These are phyloP conservation scores for Athetis lepigone DNA, from an alignment of 2,888 invertebrate genomes.

Conservation along the genomic window DNA sequence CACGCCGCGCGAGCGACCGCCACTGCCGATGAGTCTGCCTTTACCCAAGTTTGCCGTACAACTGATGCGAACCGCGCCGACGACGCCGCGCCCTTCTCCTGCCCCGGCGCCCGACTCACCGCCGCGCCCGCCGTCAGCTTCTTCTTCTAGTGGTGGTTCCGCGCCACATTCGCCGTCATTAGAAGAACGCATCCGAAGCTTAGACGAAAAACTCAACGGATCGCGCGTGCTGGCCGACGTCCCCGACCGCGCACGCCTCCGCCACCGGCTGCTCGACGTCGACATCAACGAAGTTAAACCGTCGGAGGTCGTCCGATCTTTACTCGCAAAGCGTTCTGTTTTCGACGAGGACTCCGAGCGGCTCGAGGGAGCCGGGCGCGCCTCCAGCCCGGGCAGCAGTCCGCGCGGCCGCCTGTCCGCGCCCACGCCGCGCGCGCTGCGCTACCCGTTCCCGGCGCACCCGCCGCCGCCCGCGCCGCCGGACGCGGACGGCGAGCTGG, in stretches of 20 bases:
- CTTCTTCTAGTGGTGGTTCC: slow-evolving; percentile 93
- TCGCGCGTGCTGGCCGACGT: slow-evolving; percentile 91
- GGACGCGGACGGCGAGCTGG: slow-evolving; percentile 38
- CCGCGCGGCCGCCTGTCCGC: slow-evolving; percentile 85
- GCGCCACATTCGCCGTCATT: slow-evolving; percentile 94
- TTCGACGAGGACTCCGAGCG: slow-evolving; percentile 99
- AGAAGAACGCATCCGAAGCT: slow-evolving; percentile 97
- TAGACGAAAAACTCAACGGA: slow-evolving; percentile 97
- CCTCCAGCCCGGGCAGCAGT: slow-evolving; percentile 91
- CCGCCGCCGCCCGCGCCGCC: slow-evolving; percentile 87
- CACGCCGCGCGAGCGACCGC: slow-evolving; percentile 91
- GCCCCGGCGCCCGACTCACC: slow-evolving; percentile 92
- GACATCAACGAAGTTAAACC: slow-evolving; percentile 96
- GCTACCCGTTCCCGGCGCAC: slow-evolving; percentile 95
- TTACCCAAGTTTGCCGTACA: slow-evolving; percentile 96
- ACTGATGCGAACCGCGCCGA: slow-evolving; percentile 89
- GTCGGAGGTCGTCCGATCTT: slow-evolving; percentile 97
- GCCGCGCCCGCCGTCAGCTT: slow-evolving; percentile 93
- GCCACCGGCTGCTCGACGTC: slow-evolving; percentile 94
- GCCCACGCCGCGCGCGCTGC: slow-evolving; percentile 89
- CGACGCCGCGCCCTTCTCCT: slow-evolving; percentile 86
- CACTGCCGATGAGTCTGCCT: slow-evolving; percentile 95
- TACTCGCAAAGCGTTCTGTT: slow-evolving; percentile 97
- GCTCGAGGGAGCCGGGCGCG: slow-evolving; percentile 96
- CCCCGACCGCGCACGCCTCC: slow-evolving; percentile 91